Conservation (phyloP, 2,797 vertebrate genomes). For the Onychomys torridus region DNA sequence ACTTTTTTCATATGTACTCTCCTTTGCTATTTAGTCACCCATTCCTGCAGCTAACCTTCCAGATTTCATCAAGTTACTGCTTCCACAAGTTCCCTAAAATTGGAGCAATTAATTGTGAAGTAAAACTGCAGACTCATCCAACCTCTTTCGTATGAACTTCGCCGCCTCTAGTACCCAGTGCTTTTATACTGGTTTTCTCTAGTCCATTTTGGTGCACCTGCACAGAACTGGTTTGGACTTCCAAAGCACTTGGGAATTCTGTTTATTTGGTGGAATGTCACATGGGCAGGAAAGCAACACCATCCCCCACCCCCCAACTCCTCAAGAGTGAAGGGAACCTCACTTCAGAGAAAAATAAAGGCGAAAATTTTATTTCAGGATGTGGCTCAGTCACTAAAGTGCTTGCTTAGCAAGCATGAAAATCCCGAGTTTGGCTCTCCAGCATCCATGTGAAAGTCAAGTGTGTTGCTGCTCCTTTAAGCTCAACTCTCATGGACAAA, state of each 20-base stretch:
- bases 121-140: conserved; percentile 80
- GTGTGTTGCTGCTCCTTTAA: background rate
- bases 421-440: background rate
- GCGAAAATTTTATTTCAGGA: conserved; percentile 12
- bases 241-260: conserved; percentile 53
- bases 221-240: conserved; percentile 64
- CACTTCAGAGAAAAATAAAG: conserved; percentile 29
- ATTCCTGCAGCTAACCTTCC: conserved; percentile 15
- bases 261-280: conserved; percentile 40
- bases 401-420: background rate
- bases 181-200: conserved; percentile 52
- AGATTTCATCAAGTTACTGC: conserved; percentile 50
- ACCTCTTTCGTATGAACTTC: conserved; percentile 51
- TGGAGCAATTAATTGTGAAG: conserved; percentile 60
- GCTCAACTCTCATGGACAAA: background rate
- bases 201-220: conserved; percentile 43
- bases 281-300: conserved; percentile 34
- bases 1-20: conserved; percentile 35
- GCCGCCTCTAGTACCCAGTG: background rate
- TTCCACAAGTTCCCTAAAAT: conserved; percentile 69
- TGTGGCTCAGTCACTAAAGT: background rate
- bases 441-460: background rate
- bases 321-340: conserved; percentile 19
- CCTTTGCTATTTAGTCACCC: conserved; percentile 14
- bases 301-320: conserved; percentile 18